These are phyloP conservation scores for Pangasius krempfi DNA, from an alignment of 2,797 vertebrate species.

Conservation along the genomic window DNA sequence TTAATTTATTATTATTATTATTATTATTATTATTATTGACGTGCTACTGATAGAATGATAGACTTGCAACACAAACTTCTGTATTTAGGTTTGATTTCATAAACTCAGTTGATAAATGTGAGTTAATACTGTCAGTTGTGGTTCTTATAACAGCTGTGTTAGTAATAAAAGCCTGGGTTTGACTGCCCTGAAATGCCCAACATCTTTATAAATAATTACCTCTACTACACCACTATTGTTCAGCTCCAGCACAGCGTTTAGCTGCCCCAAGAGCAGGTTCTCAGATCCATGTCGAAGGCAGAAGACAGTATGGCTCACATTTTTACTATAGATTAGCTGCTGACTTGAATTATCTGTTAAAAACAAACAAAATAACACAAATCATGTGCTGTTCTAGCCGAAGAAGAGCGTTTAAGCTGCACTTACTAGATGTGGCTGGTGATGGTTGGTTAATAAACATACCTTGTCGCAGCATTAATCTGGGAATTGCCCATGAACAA, in stretches of 20 bases:
- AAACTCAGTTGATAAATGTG: not conserved
- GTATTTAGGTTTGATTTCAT: not conserved
- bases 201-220: slow-evolving; percentile 60
- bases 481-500: slow-evolving; percentile 41
- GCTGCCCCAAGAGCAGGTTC: slow-evolving; percentile 69
- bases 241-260: slow-evolving; percentile 62
- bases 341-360: slow-evolving; percentile 15
- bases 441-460: not conserved
- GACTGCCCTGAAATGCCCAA: not conserved
- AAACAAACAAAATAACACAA: not conserved
- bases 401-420: not conserved
- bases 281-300: slow-evolving; percentile 57
- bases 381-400: not conserved
- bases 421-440: too few species aligned
- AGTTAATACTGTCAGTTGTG: not conserved
- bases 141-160: not conserved
- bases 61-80: not conserved
- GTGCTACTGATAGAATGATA: not conserved
- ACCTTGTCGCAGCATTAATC: slow-evolving; percentile 55
- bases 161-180: not conserved
- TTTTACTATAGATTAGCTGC: slow-evolving; percentile 44
- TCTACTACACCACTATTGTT: slow-evolving; percentile 52
- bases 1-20: too few species aligned
- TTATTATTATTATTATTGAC: too few species aligned
- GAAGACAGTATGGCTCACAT: slow-evolving; percentile 67